Base-by-base conservation (phyloP, 2,888 invertebrate genomes). In the Brachylomia viminalis region DNA sequence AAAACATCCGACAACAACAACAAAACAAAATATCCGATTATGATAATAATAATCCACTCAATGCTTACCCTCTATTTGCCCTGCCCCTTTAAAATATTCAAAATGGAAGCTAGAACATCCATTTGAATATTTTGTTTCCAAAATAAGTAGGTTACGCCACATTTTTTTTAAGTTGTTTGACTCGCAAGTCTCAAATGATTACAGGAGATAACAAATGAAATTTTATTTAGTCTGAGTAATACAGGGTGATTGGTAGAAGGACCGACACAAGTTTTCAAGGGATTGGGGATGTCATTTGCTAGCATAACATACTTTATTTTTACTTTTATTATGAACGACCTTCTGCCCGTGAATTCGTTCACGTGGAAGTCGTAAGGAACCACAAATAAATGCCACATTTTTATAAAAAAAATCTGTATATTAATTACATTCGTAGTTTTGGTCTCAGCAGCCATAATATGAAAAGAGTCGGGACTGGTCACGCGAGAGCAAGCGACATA, bases 171-270 rank as follows among this genome's bases (percentile, higher is more conserved):
- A 8, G 5, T 47, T 45, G 13, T 67, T 64, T 11, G 47, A 20
- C 27, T 58, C 49, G 47, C 11, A 65, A 30, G 58, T 56, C 15
- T 15, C 5, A 77, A 38, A 65, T 58, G 17, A 58, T 30, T 42
- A 30, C 17, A 54, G 1, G 1, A 13, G 27, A 30, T 17, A 33
- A 74, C 20, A 52, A 74, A 74, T 59, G 42, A n/a, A 75, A 75
- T 75, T 75, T 75, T 52, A 75, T 75, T 59, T 33, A 27, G 61
- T 47, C 61, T 27, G n/a, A 49, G 7, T 30, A 17, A 30, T 49
- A 20, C 47, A 49, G 33, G 33, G 0, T 38, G 8, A 33, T 23
- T 33, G 13, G 11, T 33, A 61, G 1, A 33, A 20, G 1, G 11
- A 30, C 11, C 6, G 11, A 33, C 20, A 13, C 20, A 20, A 11